phyloP scores from a whole-genome alignment of 2,888 invertebrate species.

The Polymixis flavicincta region DNA sequence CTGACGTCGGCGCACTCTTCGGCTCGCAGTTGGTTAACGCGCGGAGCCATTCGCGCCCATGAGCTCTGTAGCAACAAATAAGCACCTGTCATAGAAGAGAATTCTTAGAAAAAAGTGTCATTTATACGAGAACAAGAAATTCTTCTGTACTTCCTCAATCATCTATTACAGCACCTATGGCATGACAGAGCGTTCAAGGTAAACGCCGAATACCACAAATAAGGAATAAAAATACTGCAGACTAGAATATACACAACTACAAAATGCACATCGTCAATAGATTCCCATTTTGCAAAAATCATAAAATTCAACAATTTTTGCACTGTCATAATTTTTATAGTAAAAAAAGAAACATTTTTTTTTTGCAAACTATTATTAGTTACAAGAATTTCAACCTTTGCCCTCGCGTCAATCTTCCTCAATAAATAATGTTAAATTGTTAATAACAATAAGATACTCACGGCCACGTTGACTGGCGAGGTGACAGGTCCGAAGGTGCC shows the following conservation, averaged over 20 bases:
- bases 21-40: conserved; percentile 96
- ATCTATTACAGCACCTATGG: background rate
- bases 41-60: conserved; percentile 93
- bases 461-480: conserved; percentile 77
- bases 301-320: background rate
- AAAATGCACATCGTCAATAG: background rate
- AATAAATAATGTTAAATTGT: conserved; percentile 7
- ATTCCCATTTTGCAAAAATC: background rate
- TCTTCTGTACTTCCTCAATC: background rate
- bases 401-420: conserved; percentile 41
- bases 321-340: background rate
- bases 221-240: background rate
- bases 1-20: conserved; percentile 96
- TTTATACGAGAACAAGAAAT: background rate
- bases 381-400: conserved; percentile 14
- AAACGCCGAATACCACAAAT: background rate
- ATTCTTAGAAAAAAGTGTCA: conserved; percentile 5
- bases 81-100: conserved; percentile 37
- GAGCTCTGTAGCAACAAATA: conserved; percentile 79
- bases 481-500: conserved; percentile 95
- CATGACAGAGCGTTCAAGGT: no score
- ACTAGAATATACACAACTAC: background rate
- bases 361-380: background rate
- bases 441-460: conserved; percentile 48
- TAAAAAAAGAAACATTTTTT: background rate